These are phyloP conservation scores for Sarcophaga caerulescens DNA, from an alignment of 2,888 invertebrate species.

Conservation along the genomic window DNA sequence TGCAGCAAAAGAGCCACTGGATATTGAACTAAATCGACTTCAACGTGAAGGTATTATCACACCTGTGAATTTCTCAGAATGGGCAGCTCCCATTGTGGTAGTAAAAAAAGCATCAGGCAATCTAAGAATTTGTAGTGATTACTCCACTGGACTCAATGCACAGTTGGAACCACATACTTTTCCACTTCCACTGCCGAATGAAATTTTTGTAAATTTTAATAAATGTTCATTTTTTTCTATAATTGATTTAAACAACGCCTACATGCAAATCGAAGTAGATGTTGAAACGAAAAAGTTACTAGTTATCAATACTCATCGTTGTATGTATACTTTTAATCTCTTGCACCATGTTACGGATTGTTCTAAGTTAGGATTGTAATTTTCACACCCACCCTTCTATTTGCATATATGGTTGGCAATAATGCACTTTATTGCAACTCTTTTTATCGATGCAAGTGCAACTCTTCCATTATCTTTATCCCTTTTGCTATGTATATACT, in stretches of 20 bases:
- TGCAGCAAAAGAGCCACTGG: too few relatives aligned
- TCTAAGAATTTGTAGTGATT: conserved; percentile 69
- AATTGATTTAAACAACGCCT: conserved; percentile 68
- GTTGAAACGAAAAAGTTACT: conserved; percentile 63
- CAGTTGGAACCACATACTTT: conserved; percentile 67
- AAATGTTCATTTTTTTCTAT: conserved; percentile 56
- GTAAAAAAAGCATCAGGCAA: too few relatives aligned
- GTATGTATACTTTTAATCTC: conserved; percentile 64
- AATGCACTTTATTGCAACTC: too few relatives aligned
- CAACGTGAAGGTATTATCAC: conserved; percentile 57
- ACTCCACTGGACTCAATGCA: conserved; percentile 68
- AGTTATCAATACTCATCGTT: conserved; percentile 63
- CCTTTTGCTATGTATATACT: too few relatives aligned
- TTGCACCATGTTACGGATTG: too few relatives aligned
- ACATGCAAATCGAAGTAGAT: conserved; percentile 67
- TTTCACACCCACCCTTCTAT: too few relatives aligned
- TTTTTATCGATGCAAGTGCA: too few relatives aligned
- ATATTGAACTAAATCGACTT: too few relatives aligned
- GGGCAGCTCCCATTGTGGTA: conserved; percentile 69
- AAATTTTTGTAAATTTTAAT: conserved; percentile 65
- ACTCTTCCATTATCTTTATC: too few relatives aligned
- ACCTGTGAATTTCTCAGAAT: conserved; percentile 66
- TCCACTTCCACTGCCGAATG: conserved; percentile 65
- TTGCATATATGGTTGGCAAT: too few relatives aligned
- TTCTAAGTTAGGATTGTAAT: too few relatives aligned